A percentile compares a stretch with the other conserved stretches of the same genome.
Evolutionary conservation across 2,797 vertebrate species (phyloP).

Genomic region (Emys orbicularis): DNA sequence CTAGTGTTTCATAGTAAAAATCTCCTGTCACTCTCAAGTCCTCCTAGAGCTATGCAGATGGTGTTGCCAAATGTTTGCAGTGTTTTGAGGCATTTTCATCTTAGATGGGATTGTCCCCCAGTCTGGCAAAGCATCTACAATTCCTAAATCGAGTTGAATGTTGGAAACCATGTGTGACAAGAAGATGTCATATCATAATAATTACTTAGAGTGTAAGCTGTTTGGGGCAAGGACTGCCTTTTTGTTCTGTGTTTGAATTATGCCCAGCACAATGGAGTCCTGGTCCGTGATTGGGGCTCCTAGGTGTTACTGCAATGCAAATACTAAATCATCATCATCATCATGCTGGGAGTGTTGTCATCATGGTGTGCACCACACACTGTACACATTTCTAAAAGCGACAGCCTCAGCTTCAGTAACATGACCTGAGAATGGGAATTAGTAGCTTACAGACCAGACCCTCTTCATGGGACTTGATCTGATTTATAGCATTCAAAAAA

Average conservation of each 20-base stretch:
- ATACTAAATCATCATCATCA: neutral
- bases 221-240: neutral
- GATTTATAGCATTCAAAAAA: neutral
- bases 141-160: neutral
- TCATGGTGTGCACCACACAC: neutral
- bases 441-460: rapidly evolving
- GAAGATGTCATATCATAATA: neutral
- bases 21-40: neutral
- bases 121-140: neutral
- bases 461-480: neutral
- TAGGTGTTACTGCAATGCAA: neutral
- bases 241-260: neutral
- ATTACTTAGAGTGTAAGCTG: neutral
- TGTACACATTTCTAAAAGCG: neutral
- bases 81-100: neutral
- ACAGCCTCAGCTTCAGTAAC: neutral
- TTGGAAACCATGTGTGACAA: too few relatives aligned
- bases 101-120: neutral
- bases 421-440: neutral
- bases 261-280: neutral
- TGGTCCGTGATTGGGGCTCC: neutral
- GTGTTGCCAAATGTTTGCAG: neutral
- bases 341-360: neutral
- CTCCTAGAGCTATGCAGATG: neutral
- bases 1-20: neutral